Conservation (phyloP, 2,113 vertebrate species). For the Campylomormyrus tamandua region DNA sequence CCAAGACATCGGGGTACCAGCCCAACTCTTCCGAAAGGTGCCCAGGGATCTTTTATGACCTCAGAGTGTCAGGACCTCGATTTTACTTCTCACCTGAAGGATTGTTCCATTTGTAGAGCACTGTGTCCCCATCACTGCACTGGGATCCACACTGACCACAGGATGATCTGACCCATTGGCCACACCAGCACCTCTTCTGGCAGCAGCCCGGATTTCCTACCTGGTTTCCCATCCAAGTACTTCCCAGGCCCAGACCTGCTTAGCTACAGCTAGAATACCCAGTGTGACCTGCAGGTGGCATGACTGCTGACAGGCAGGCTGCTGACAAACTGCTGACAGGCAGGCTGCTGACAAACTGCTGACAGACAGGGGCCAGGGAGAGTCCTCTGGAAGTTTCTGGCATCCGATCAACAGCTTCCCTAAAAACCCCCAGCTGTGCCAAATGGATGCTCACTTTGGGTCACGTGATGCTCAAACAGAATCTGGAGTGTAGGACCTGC, state of each 20-base stretch:
- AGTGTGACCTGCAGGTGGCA: background rate
- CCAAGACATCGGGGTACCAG: background rate
- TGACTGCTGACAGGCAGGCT: too few relatives aligned
- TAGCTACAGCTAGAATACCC: background rate
- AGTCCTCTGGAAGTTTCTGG: background rate
- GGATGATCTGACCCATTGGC: too few relatives aligned
- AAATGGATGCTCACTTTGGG: background rate
- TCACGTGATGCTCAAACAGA: background rate
- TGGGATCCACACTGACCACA: background rate
- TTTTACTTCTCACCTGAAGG: background rate
- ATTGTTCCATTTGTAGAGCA: background rate
- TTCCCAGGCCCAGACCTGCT: background rate
- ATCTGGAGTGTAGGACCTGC: background rate
- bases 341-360: too few relatives aligned
- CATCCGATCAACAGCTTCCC: background rate
- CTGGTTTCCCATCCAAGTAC: background rate
- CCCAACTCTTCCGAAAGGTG: background rate
- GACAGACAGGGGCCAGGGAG: background rate
- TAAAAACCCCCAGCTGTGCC: background rate
- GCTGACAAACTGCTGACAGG: too few relatives aligned
- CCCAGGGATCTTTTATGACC: background rate
- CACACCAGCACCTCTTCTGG: background rate
- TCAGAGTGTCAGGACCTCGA: background rate
- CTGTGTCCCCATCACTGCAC: background rate
- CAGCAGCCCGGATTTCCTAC: background rate